Base-by-base conservation (phyloP, 1,140 invertebrate genomes). In the Ceratosolen fusciceps region DNA sequence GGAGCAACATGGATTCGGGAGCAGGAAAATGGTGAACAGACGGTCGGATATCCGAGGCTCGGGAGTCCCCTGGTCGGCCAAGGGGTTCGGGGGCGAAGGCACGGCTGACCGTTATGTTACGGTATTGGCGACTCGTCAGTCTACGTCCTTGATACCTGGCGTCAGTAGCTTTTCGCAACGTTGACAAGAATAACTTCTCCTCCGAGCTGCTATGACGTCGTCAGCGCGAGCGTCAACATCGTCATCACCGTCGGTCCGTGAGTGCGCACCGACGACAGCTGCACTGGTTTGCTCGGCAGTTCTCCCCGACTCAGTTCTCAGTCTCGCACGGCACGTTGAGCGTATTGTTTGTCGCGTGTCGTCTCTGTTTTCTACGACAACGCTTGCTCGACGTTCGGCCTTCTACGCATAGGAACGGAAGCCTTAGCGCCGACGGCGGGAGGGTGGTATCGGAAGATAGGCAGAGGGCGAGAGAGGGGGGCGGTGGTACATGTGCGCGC, bases 261-360 rank as follows among this genome's bases (percentile, higher is more conserved):
- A 7, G 39, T 43, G 39, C 12, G 56, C 14, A 21, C 21, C 16
- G 56, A 8, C 56, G 56, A 19, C 24, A 31, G 56, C n/a, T 9
- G 56, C 24, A 19, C n/a, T 10, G 24, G 56, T 9, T 29, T 29
- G 58, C 7, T 8, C 26, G 3, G 26, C 26, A 1, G 60, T 8
- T 0, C 21, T 67, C 39, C 12, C 12, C 39, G 12, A 43, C 24
- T 16, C 26, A n/a, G 56, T 5, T 19, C 14, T 77, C 34, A 79
- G 49, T 70, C 24, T 75, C 31, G 62, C 78, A 70, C 78, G 72
- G 37, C 21, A 19, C 78, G 60, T 74, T 37, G 78, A 68, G 71
- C 72, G 78, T n/a, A n/a, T 47, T 67, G 47, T 1, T 81, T 19
- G 74, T 82, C n/a, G 83, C 39, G 12, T 24, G 80, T 82, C 83